Conservation (phyloP, 2,113 vertebrate species). For the Varanus komodoensis region DNA sequence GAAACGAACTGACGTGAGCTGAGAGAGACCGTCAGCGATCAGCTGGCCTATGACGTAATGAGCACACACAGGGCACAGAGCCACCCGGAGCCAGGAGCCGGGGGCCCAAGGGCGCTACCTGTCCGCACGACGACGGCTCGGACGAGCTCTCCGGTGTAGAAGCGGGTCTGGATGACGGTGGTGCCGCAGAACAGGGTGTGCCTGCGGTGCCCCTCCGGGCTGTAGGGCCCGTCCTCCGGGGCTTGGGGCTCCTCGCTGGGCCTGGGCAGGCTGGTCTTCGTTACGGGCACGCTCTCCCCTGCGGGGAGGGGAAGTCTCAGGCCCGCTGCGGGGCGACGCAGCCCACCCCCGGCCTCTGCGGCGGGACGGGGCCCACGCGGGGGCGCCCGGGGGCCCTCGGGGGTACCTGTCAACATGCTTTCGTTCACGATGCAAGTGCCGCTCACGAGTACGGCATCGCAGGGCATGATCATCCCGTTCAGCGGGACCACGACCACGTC, state of each 20-base stretch:
- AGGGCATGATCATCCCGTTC: slow-evolving; percentile 96
- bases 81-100: no score
- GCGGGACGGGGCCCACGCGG: no score
- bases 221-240: slow-evolving; percentile 80
- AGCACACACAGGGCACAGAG: no score
- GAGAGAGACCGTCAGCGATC: no score
- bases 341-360: no score
- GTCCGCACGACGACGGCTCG: slow-evolving; percentile 95
- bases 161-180: slow-evolving; percentile 95
- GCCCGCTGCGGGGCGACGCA: no score
- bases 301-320: slow-evolving; percentile 5
- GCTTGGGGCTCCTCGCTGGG: slow-evolving; percentile 79
- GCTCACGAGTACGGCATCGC: slow-evolving; percentile 93
- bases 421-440: slow-evolving; percentile 99
- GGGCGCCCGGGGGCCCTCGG: no score
- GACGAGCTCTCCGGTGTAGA: slow-evolving; percentile 95
- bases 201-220: slow-evolving; percentile 88
- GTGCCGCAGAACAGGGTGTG: slow-evolving; percentile 98
- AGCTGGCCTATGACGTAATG: no score
- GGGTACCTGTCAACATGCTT: slow-evolving; percentile 97
- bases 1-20: no score
- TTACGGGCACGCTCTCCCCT: slow-evolving; percentile 99
- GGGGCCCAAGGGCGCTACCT: slow-evolving; percentile 74
- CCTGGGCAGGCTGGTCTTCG: slow-evolving; percentile 95
- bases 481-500: slow-evolving; percentile 93